Evolutionary conservation across 1,140 invertebrate genomes (phyloP).

Genomic region (Drosophila repleta): DNA sequence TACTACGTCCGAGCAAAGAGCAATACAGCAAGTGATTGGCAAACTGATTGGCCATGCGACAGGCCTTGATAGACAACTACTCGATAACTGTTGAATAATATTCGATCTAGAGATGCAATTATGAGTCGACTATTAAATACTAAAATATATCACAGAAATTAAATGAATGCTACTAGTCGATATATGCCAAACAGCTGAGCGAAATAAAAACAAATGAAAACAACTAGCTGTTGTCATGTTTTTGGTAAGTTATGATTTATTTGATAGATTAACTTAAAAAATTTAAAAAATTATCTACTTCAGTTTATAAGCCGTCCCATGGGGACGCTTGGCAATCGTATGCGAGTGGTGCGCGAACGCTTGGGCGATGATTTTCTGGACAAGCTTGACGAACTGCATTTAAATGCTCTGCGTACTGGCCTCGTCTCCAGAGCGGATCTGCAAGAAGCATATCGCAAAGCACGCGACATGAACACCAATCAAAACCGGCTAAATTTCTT

Average conservation of each 20-base stretch:
- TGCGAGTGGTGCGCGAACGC: slow-evolving; percentile 57
- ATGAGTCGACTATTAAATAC: not conserved
- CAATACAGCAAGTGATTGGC: slow-evolving; percentile 27
- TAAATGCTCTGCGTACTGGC: slow-evolving; percentile 67
- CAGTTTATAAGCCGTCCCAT: slow-evolving; percentile 73
- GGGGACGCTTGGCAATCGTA: slow-evolving; percentile 55
- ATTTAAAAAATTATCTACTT: not conserved
- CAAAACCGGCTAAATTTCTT: slow-evolving; percentile 67
- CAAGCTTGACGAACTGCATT: slow-evolving; percentile 68
- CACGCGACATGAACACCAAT: slow-evolving; percentile 57
- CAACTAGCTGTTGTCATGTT: slow-evolving; percentile 40
- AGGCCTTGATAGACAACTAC: not conserved
- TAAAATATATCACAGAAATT: not conserved
- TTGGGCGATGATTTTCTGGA: slow-evolving; percentile 64
- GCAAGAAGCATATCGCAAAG: slow-evolving; percentile 73
- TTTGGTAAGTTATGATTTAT: slow-evolving; percentile 49
- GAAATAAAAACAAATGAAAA: slow-evolving; percentile 18
- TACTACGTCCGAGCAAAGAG: slow-evolving; percentile 75
- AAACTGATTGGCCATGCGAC: slow-evolving; percentile 14
- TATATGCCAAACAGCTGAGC: slow-evolving; percentile 25
- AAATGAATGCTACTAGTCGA: not conserved
- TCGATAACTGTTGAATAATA: slow-evolving; percentile 14
- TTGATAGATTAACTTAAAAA: not conserved
- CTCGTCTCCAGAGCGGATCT: slow-evolving; percentile 68
- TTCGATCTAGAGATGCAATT: slow-evolving; percentile 2